Percentiles rank a stretch among this genome's conserved stretches.
Evolutionary conservation across 2,797 vertebrate species (phyloP).

Genomic region (Clarias laeviceps): DNA sequence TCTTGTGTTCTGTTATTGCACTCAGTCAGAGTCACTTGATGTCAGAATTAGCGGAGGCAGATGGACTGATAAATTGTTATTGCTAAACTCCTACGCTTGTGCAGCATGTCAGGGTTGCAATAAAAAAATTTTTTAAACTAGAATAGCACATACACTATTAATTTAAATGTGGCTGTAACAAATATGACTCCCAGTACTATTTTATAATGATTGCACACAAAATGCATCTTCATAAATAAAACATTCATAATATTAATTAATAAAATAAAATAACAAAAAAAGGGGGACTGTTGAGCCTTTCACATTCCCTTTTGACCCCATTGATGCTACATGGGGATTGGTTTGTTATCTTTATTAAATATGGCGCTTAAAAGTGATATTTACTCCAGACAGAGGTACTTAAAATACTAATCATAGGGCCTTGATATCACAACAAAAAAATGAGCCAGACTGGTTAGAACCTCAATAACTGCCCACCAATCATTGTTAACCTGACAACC

Average conservation of each 20-base stretch:
- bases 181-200: neutral
- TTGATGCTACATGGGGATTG: neutral
- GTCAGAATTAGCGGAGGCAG: neutral
- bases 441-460: neutral
- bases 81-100: neutral
- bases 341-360: neutral
- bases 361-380: neutral
- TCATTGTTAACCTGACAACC: too few relatives aligned
- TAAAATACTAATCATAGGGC: neutral
- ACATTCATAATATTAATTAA: too few relatives aligned
- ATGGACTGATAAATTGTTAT: neutral
- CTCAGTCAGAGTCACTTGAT: too few relatives aligned
- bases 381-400: too few relatives aligned
- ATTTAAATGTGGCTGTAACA: neutral
- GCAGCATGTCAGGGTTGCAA: neutral
- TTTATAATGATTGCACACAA: neutral
- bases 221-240: neutral
- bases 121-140: neutral
- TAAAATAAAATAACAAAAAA: neutral
- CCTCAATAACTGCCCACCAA: neutral
- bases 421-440: neutral
- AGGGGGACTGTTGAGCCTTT: neutral
- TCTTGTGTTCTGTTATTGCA: neutral
- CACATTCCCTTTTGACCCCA: neutral
- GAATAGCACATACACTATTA: neutral